A percentile compares a stretch with the other conserved stretches of the same genome.
Evolutionary conservation across 2,888 invertebrate genomes (phyloP).

Genomic region (Galerucella calmariensis): DNA sequence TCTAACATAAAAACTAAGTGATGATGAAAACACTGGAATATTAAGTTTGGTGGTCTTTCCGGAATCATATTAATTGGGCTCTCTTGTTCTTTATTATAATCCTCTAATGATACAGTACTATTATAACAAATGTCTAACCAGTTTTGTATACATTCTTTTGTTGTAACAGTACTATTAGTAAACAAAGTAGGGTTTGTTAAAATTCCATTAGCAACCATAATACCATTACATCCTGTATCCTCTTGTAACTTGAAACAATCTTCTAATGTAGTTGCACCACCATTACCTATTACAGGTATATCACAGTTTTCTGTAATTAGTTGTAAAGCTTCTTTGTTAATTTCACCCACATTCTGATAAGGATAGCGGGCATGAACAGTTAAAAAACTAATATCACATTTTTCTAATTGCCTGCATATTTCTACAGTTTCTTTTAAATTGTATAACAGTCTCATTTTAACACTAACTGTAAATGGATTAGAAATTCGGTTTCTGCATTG

Average conservation of each 20-base stretch:
- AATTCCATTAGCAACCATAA: constrained; percentile 94
- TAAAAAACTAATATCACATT: constrained; percentile 88
- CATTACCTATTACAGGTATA: constrained; percentile 93
- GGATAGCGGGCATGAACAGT: constrained; percentile 94
- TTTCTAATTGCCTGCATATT: constrained; percentile 80
- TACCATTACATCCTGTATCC: constrained; percentile 79
- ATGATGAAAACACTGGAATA: constrained; percentile 92
- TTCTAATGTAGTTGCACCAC: constrained; percentile 81
- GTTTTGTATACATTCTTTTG: constrained; percentile 80
- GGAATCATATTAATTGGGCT: constrained; percentile 52
- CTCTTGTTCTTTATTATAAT: constrained; percentile 41
- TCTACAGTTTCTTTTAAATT: constrained; percentile 80
- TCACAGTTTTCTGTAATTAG: constrained; percentile 76
- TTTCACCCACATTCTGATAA: constrained; percentile 78
- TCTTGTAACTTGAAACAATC: constrained; percentile 77
- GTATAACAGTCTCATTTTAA: constrained; percentile 87
- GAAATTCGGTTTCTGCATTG: constrained; percentile 80
- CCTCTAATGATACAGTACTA: constrained; percentile 59
- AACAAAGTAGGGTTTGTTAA: constrained; percentile 93
- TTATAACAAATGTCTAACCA: constrained; percentile 81
- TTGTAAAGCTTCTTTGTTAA: constrained; percentile 77
- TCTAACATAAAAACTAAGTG: constrained; percentile 97
- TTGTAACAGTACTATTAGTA: constrained; percentile 76
- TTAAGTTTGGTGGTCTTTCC: constrained; percentile 70
- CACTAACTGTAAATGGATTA: constrained; percentile 84